These are phyloP conservation scores for Bombycilla garrulus DNA, from an alignment of 2,113 vertebrate genomes.

Conservation along the genomic window DNA sequence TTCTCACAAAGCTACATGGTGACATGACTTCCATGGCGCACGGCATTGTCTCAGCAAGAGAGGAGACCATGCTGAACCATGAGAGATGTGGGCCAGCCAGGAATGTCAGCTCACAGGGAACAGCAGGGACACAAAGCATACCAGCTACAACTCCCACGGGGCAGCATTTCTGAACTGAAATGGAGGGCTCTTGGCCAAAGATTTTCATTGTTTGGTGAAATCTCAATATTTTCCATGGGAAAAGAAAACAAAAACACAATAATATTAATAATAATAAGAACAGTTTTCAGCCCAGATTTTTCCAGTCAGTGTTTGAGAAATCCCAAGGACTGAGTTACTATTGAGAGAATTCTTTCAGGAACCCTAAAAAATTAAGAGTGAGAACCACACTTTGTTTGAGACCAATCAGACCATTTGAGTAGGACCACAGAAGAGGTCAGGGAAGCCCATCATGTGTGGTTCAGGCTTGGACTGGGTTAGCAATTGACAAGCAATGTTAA, in stretches of 20 bases:
- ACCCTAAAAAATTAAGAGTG: background rate
- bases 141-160: constrained; percentile 2
- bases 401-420: background rate
- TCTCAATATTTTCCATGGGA: constrained; percentile 44
- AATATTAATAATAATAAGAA: background rate
- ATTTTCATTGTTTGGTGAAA: constrained; percentile 57
- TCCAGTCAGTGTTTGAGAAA: constrained; percentile 12
- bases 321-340: background rate
- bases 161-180: constrained; percentile 39
- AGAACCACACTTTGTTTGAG: background rate
- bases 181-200: constrained; percentile 43
- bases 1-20: constrained; percentile 3
- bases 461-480: background rate
- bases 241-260: constrained; percentile 45
- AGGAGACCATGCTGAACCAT: background rate
- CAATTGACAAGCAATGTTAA: background rate
- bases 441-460: background rate
- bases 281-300: background rate
- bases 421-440: background rate
- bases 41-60: constrained; percentile 37
- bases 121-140: constrained; percentile 49
- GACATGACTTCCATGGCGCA: background rate
- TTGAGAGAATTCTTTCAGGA: background rate
- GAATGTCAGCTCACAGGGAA: constrained; percentile 46
- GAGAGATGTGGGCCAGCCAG: constrained; percentile 44